These are phyloP conservation scores for Lasaia peninsularis DNA, from an alignment of 1,140 invertebrate species.

Conservation along the genomic window DNA sequence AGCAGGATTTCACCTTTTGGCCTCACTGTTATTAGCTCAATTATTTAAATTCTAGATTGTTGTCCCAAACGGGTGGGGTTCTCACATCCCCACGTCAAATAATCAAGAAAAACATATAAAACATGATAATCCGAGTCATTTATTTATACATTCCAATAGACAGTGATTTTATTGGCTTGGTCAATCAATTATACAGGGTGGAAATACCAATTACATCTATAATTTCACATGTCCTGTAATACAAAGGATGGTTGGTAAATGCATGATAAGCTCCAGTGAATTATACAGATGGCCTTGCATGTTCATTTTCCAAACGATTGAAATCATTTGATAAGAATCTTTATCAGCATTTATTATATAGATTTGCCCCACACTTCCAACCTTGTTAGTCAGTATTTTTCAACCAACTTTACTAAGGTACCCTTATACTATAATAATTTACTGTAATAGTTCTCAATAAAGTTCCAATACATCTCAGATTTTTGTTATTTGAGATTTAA, in stretches of 20 bases:
- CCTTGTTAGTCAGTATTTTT: too few relatives aligned
- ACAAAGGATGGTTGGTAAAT: background rate
- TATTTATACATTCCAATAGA: background rate
- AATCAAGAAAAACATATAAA: too few relatives aligned
- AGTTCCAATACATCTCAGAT: too few relatives aligned
- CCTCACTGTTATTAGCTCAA: too few relatives aligned
- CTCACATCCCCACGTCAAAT: too few relatives aligned
- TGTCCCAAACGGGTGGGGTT: too few relatives aligned
- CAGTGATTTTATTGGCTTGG: background rate
- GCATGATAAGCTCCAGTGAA: background rate
- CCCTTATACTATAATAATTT: too few relatives aligned
- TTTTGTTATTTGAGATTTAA: too few relatives aligned
- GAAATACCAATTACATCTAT: background rate
- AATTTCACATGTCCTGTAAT: background rate
- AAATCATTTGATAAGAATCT: slow-evolving; percentile 7
- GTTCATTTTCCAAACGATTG: background rate
- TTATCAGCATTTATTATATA: background rate
- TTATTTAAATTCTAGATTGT: too few relatives aligned
- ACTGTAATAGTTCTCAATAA: too few relatives aligned
- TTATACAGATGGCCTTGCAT: background rate
- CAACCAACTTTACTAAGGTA: too few relatives aligned
- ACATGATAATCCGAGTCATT: background rate
- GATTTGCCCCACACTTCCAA: background rate
- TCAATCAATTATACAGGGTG: background rate
- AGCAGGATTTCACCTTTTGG: too few relatives aligned